These are phyloP conservation scores for Cerastis leucographa DNA, from an alignment of 2,888 invertebrate species.

Conservation along the genomic window DNA sequence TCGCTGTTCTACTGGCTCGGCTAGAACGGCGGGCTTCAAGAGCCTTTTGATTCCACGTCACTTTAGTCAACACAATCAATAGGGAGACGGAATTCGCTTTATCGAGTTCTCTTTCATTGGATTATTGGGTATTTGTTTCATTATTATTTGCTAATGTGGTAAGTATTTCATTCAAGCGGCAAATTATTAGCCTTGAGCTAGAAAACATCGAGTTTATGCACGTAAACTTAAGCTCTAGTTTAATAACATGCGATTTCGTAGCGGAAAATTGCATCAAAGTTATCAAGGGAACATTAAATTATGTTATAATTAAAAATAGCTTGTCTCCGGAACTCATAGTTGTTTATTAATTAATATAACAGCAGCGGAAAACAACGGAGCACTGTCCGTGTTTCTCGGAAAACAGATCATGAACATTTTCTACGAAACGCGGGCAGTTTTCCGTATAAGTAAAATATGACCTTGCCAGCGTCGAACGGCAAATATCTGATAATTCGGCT, in stretches of 20 bases:
- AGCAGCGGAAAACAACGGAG: neutral
- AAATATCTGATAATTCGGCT: slow-evolving; percentile 53
- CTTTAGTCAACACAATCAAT: slow-evolving; percentile 53
- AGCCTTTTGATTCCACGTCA: slow-evolving; percentile 55
- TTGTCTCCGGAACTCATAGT: slow-evolving; percentile 10
- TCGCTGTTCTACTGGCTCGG: slow-evolving; percentile 61
- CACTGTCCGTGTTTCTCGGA: slow-evolving; percentile 3
- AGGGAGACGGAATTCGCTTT: slow-evolving; percentile 45
- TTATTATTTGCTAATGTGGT: slow-evolving; percentile 1
- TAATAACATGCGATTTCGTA: slow-evolving; percentile 1
- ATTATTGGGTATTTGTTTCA: slow-evolving; percentile 33
- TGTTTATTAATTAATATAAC: slow-evolving; percentile 19
- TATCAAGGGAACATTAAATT: slow-evolving; percentile 5
- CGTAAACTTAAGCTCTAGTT: neutral
- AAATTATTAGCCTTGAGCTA: neutral
- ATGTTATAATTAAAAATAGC: slow-evolving; percentile 9
- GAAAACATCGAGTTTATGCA: neutral
- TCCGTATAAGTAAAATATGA: slow-evolving; percentile 34
- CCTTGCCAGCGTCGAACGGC: slow-evolving; percentile 32
- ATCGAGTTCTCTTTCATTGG: slow-evolving; percentile 12
- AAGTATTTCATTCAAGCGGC: neutral
- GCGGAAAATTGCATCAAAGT: neutral
- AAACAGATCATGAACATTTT: slow-evolving; percentile 17
- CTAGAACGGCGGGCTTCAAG: slow-evolving; percentile 45
- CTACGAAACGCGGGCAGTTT: slow-evolving; percentile 17